Evolutionary conservation across 2,797 vertebrate species (phyloP).

Genomic region (Poecile montanus): DNA sequence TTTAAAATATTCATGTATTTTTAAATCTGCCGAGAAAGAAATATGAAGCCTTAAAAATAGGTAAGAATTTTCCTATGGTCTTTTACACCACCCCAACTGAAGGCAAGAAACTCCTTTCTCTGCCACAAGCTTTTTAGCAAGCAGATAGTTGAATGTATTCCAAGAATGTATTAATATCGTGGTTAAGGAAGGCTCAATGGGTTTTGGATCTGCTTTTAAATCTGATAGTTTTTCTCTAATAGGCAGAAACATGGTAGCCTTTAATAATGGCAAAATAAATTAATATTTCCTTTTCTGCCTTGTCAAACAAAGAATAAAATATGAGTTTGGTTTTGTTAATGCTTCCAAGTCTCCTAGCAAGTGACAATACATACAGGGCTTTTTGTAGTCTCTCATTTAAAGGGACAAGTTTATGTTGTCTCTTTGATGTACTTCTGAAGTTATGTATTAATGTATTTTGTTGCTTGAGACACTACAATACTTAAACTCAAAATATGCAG

Average conservation of each 20-base stretch:
- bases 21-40: neutral
- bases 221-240: neutral
- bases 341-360: neutral
- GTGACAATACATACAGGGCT: neutral
- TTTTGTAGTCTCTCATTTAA: neutral
- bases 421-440: neutral
- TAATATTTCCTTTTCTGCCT: neutral
- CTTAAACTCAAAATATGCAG: neutral
- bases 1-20: neutral
- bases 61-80: neutral
- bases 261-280: neutral
- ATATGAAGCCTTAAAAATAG: neutral
- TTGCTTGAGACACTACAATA: neutral
- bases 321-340: neutral
- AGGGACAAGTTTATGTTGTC: neutral
- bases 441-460: neutral
- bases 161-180: neutral
- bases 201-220: neutral
- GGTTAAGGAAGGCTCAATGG: neutral
- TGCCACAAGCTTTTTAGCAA: neutral
- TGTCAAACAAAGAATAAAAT: constrained; percentile 10
- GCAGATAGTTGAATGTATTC: constrained; percentile 1
- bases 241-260: neutral
- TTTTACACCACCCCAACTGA: neutral
- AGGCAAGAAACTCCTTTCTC: neutral